Evolutionary conservation across 2,888 invertebrate species (phyloP), one percentile per base, ranked within the genome.

Genomic region (Agrypnus murinus): DNA sequence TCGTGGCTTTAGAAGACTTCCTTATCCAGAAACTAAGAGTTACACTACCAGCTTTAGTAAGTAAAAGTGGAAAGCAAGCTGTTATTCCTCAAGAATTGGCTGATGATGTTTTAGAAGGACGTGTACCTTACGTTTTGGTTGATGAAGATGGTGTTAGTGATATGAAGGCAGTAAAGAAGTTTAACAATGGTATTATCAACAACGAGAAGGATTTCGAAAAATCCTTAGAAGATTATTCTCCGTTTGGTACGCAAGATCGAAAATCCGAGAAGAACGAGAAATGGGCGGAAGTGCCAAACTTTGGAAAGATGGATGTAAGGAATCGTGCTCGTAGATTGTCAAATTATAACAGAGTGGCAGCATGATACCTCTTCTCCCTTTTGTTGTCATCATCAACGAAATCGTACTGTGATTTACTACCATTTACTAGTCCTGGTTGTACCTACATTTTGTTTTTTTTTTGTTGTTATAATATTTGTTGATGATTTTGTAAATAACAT

Each of bases 61-160:
- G 93, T 78, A 92, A 93, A 76, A 91, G 91, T 79, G 92, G 92
- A 5, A 83, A 92, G 45, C 93, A 94, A 81, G 92, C 92, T 0
- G 92, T 94, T 1, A 90, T 94, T 3, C 94, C 94, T 0, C 88
- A 92, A 62, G 93, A 94, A 83, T 92, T 92, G 0, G 90, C 92
- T 65, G 88, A 92, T 34, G 90, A 91, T 14, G 93, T 94, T 0
- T 84, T 93, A 8, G 92, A 92, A 0, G 94, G 94, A 2, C 89
- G 93, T 84, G 90, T 93, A 0, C 89, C 93, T 1, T 94, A 94
- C 80, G 91, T 92, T 9, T 90, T 94, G 7, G 88, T 94, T 2
- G 93, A 94, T 78, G 94, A 94, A 83, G 90, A 88, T 74, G 94
- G 94, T 19, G 90, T 94, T 36, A 90, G 90, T 67, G 91, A 91